phyloP scores from a whole-genome alignment of 37 sponge, comb jelly and placozoan genomes.

The Halichondria panicea region DNA sequence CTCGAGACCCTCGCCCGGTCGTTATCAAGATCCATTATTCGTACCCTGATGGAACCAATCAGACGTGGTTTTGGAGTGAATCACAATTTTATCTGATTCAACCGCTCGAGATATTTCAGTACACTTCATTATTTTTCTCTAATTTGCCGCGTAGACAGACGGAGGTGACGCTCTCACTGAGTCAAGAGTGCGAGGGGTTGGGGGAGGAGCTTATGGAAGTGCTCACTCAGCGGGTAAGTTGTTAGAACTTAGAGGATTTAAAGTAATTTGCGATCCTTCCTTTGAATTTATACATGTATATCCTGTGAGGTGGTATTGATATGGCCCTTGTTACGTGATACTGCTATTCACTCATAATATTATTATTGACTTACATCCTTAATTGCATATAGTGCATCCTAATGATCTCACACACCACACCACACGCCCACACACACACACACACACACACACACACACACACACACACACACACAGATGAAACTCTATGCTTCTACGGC shows the following conservation, averaged over 20 bases:
- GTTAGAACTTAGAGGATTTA: too few species aligned
- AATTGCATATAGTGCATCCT: too few species aligned
- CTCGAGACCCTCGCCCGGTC: slow-evolving; percentile 22
- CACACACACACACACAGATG: too few species aligned
- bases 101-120: slow-evolving; percentile 36
- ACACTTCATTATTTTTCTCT: slow-evolving; percentile 25
- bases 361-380: too few species aligned
- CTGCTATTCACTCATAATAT: too few species aligned
- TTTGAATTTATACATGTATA: too few species aligned
- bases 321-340: too few species aligned
- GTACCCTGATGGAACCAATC: background rate
- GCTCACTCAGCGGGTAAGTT: slow-evolving; percentile 24
- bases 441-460: too few species aligned
- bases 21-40: slow-evolving; percentile 20
- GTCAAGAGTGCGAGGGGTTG: background rate
- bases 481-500: slow-evolving; percentile 25
- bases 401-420: too few species aligned
- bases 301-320: too few species aligned
- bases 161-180: background rate
- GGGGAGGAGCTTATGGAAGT: background rate
- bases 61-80: slow-evolving; percentile 30
- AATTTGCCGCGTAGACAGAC: slow-evolving; percentile 5
- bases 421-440: too few species aligned
- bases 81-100: slow-evolving; percentile 35
- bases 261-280: too few species aligned